Conservation (phyloP, 1,140 invertebrate genomes). For the Bombus terrestris region DNA sequence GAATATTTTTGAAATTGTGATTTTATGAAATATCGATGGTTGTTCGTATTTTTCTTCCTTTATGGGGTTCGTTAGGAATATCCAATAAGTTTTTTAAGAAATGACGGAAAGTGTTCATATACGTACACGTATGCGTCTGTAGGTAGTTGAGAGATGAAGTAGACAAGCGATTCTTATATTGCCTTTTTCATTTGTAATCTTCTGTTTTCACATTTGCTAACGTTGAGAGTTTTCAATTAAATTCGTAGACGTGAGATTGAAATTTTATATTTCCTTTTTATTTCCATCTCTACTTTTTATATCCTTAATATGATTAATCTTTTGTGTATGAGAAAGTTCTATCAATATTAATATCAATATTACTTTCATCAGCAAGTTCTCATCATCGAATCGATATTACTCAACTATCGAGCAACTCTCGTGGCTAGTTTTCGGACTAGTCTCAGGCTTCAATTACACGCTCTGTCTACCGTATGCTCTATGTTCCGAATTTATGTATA, state of each 20-base stretch:
- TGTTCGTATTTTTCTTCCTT: too few relatives aligned
- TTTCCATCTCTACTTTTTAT: neutral
- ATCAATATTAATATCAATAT: neutral
- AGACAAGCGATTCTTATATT: neutral
- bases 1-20: too few relatives aligned
- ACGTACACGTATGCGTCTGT: too few relatives aligned
- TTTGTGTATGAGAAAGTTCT: too few relatives aligned
- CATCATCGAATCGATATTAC: neutral
- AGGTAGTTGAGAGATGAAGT: fast-evolving
- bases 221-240: too few relatives aligned
- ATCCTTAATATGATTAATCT: neutral
- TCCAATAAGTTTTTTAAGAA: too few relatives aligned
- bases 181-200: neutral
- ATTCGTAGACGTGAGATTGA: too few relatives aligned
- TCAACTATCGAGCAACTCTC: neutral
- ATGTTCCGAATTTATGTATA: too few relatives aligned
- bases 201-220: neutral
- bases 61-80: too few relatives aligned
- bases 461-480: neutral
- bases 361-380: neutral
- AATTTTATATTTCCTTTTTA: neutral
- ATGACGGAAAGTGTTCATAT: too few relatives aligned
- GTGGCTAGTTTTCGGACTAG: neutral
- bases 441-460: conserved; percentile 20
- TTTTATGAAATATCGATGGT: too few relatives aligned